Percentiles rank a stretch among this genome's conserved stretches.
phyloP scores from a whole-genome alignment of 92 coral and sea anemone genomes.

The Heteractis magnifica region DNA sequence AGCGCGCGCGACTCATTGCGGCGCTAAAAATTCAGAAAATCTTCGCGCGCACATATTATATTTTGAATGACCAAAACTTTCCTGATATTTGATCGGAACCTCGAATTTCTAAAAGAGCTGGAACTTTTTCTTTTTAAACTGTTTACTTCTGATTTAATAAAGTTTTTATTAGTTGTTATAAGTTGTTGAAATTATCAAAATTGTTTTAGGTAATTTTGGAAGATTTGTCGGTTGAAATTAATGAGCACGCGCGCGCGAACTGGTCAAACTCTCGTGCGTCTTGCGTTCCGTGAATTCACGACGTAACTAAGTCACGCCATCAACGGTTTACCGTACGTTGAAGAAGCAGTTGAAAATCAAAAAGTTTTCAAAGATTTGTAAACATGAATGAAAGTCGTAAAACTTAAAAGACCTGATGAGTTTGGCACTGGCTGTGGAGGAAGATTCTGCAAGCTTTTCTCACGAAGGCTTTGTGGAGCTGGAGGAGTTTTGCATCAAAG shows the following conservation, averaged over 20 bases:
- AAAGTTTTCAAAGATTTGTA: background rate
- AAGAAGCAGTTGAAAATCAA: background rate
- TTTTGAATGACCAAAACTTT: too few species aligned
- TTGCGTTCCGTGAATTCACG: background rate
- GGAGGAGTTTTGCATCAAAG: constrained; percentile 72
- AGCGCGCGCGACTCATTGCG: background rate
- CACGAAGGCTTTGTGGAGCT: constrained; percentile 96
- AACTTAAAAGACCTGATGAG: constrained; percentile 19
- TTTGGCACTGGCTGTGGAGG: constrained; percentile 15
- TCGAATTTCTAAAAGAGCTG: background rate
- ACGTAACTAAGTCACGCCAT: constrained; percentile 23
- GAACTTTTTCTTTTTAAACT: too few species aligned
- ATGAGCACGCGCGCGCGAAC: background rate
- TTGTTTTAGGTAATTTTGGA: background rate
- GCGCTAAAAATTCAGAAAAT: too few species aligned
- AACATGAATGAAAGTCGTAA: background rate
- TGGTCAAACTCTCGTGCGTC: constrained; percentile 5
- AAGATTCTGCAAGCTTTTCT: background rate
- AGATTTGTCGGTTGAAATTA: background rate
- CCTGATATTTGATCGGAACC: background rate
- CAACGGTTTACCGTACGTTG: constrained; percentile 14
- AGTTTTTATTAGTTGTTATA: background rate
- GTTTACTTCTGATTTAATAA: background rate
- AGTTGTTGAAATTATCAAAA: background rate
- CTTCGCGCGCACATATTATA: too few species aligned